Evolutionary conservation across 2,888 invertebrate species (phyloP).

Genomic region (Drosophila austrosaltans): DNA sequence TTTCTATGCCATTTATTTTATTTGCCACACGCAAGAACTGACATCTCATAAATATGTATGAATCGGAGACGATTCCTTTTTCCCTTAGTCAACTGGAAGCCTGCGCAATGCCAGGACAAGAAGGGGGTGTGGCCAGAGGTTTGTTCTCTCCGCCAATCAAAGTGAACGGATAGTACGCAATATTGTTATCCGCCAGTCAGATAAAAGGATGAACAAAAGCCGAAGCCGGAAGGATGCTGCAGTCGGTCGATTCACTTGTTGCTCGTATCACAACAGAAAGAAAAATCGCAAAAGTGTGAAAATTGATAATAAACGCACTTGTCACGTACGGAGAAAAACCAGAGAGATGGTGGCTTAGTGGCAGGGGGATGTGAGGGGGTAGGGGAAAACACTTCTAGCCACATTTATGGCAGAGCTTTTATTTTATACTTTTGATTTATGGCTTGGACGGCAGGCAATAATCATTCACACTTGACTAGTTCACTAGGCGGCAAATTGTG

Average conservation of each 20-base stretch:
- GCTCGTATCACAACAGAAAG: conserved; percentile 30
- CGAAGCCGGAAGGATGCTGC: conserved; percentile 52
- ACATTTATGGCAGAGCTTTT: conserved; percentile 50
- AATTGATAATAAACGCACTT: conserved; percentile 66
- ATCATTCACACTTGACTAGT: conserved; percentile 33
- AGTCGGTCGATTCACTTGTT: conserved; percentile 60
- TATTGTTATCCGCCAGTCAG: conserved; percentile 65
- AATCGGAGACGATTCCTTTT: conserved; percentile 17
- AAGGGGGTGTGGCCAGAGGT: conserved; percentile 35
- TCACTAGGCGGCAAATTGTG: conserved; percentile 2
- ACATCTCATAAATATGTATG: conserved; percentile 14
- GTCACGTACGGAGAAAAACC: conserved; percentile 35
- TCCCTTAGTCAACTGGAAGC: conserved; percentile 27
- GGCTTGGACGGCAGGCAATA: conserved; percentile 20
- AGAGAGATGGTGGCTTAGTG: background rate
- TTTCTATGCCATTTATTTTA: conserved; percentile 43
- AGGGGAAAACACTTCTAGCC: conserved; percentile 38
- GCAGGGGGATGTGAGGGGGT: background rate
- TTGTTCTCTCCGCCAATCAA: conserved; percentile 45
- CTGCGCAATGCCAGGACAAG: conserved; percentile 55
- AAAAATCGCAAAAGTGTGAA: conserved; percentile 46
- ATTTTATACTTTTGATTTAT: conserved; percentile 61
- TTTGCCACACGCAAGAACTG: conserved; percentile 26
- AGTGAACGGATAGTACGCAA: conserved; percentile 66
- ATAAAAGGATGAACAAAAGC: conserved; percentile 23